Percentiles rank a stretch among this genome's conserved stretches.
Evolutionary conservation across 2,797 vertebrate genomes (phyloP).

Genomic region (Chiloscyllium punctatum): DNA sequence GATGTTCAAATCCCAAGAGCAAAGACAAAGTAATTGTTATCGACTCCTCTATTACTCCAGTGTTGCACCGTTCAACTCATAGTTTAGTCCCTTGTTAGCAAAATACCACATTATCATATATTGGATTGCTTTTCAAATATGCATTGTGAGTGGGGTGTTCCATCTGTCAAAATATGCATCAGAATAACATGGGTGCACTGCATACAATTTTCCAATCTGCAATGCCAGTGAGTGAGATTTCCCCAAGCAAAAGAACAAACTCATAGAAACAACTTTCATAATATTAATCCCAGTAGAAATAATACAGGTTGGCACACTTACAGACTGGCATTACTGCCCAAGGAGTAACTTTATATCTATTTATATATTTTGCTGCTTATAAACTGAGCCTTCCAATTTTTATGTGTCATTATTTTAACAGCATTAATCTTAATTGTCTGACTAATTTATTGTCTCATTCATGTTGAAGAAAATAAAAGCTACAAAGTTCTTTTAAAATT

Average conservation of each 20-base stretch:
- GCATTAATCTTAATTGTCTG: neutral
- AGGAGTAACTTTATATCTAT: neutral
- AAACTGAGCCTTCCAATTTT: conserved; percentile 15
- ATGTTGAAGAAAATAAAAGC: conserved; percentile 4
- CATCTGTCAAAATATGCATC: neutral
- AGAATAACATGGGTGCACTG: neutral
- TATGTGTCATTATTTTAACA: neutral
- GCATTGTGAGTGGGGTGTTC: neutral
- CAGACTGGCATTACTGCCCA: neutral
- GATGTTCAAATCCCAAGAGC: neutral
- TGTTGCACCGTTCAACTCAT: too few species aligned
- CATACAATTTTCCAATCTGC: neutral
- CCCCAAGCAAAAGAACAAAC: neutral
- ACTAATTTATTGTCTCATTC: conserved; percentile 32
- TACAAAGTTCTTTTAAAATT: neutral
- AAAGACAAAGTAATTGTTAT: neutral
- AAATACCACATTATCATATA: neutral
- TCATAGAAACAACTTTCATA: neutral
- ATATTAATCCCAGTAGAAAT: neutral
- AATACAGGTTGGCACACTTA: neutral
- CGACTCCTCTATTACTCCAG: neutral
- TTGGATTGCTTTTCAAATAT: neutral
- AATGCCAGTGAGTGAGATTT: neutral
- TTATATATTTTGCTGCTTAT: neutral
- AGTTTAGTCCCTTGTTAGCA: neutral